These are phyloP conservation scores for Actinia equina DNA, from an alignment of 64 coral and sea anemone genomes.

Conservation along the genomic window DNA sequence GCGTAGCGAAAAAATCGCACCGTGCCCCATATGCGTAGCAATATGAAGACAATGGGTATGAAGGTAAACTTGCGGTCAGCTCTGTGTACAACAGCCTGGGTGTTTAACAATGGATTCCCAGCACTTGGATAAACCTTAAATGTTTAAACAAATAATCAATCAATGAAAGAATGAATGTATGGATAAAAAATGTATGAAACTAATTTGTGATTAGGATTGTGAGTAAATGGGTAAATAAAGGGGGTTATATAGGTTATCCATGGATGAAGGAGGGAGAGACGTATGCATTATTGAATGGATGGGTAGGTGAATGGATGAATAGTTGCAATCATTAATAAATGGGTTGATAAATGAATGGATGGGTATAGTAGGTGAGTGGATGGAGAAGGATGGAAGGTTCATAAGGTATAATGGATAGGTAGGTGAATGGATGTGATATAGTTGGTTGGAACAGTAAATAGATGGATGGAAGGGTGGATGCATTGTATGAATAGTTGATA, in stretches of 20 bases:
- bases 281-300: neutral
- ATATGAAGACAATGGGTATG: slow-evolving; percentile 76
- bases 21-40: slow-evolving; percentile 90
- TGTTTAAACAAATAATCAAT: no score
- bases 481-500: no score
- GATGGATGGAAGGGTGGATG: neutral
- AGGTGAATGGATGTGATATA: no score
- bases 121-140: slow-evolving; percentile 27
- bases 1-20: slow-evolving; percentile 69
- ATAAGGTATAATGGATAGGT: no score
- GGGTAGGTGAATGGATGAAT: neutral
- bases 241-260: no score
- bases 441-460: no score
- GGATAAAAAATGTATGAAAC: no score
- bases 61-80: slow-evolving; percentile 71
- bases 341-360: neutral
- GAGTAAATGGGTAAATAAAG: no score
- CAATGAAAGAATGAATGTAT: no score
- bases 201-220: no score
- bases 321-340: neutral
- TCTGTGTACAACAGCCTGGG: slow-evolving; percentile 44
- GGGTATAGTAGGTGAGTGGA: no score
- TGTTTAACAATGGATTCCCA: slow-evolving; percentile 49
- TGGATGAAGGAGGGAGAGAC: neutral
- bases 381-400: no score